Base-by-base conservation (phyloP, 37 sponge, comb jelly and placozoan species). In the Spongilla lacustris region DNA sequence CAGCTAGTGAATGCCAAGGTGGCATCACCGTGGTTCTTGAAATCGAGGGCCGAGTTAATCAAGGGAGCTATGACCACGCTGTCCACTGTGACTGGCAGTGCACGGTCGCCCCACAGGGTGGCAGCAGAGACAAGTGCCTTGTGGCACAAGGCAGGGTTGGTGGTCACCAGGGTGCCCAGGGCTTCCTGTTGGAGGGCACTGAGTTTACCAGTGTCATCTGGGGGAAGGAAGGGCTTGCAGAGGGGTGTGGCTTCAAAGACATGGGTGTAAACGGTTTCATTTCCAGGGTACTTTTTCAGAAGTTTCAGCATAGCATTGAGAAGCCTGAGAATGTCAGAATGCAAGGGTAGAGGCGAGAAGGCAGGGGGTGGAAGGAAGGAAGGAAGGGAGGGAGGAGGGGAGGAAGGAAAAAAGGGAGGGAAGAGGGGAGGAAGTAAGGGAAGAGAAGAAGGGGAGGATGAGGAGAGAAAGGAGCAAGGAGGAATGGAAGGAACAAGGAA, bases 41-140 rank as follows among this genome's bases (percentile, higher is more conserved):
- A 68, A 19, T 48, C 71, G 21, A 88, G 77, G n/a, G 71, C 83
- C 38, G 37, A 29, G 36, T 74, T 76, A 26, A 88, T 36, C 17
- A 88, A 25, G 21, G 31, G 14, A 11, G 88, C 75, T 4, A 88
- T 58, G 0, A 82, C 83, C 27, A 50, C 30, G 34, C 76, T 76
- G 76, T 77, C 76, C 37, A 71, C 68, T 2, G 82, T 19, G 8
- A 77, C 37, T 0, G 88, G 71, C 22, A 88, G 83, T 3, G 19
- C 19, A 58, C 1, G 58, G 21, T 58, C 58, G 19, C 58, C 58
- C 58, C 58, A 58, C 58, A 58, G 21, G 21, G 19, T 1, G 1
- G 58, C 58, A 10, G 21, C 58, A 58, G 11, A 58, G 58, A 58
- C 58, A 10, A 58, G 58, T 58, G 19, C 58, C 58, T 17, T 58